These are phyloP conservation scores for Pocillopora grandis DNA, from an alignment of 92 coral and sea anemone genomes.

Conservation along the genomic window DNA sequence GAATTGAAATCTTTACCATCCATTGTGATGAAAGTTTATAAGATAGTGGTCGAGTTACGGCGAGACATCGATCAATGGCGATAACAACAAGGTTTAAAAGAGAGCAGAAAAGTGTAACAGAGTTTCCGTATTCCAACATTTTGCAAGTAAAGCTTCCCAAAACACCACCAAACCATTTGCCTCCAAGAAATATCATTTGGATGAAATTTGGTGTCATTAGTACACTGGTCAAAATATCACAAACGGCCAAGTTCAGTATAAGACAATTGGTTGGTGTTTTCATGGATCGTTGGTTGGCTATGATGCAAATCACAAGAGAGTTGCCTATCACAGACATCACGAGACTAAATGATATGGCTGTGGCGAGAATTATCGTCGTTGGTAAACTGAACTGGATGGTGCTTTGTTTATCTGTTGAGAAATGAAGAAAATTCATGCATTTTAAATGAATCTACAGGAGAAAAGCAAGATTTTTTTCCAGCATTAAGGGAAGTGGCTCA, in stretches of 20 bases:
- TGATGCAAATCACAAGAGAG: conserved; percentile 17
- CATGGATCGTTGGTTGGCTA: not conserved
- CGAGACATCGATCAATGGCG: conserved; percentile 11
- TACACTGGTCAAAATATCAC: not conserved
- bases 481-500: too few relatives aligned
- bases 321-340: not conserved
- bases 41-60: conserved; percentile 8
- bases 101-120: not conserved
- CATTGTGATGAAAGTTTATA: conserved; percentile 1
- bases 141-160: not conserved
- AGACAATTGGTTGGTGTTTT: conserved; percentile 19
- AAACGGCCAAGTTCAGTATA: conserved; percentile 11
- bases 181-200: not conserved
- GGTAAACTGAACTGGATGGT: not conserved
- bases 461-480: too few relatives aligned
- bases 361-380: conserved; percentile 1
- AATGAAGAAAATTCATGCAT: too few relatives aligned
- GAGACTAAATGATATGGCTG: not conserved
- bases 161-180: not conserved
- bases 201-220: not conserved
- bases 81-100: conserved; percentile 5
- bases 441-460: too few relatives aligned
- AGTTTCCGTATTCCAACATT: not conserved
- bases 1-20: conserved; percentile 9
- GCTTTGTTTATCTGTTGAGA: too few relatives aligned